A percentile compares a stretch with the other conserved stretches of the same genome.
Conservation (phyloP, 2,113 vertebrate genomes). For the Datnioides undecimradiatus region DNA sequence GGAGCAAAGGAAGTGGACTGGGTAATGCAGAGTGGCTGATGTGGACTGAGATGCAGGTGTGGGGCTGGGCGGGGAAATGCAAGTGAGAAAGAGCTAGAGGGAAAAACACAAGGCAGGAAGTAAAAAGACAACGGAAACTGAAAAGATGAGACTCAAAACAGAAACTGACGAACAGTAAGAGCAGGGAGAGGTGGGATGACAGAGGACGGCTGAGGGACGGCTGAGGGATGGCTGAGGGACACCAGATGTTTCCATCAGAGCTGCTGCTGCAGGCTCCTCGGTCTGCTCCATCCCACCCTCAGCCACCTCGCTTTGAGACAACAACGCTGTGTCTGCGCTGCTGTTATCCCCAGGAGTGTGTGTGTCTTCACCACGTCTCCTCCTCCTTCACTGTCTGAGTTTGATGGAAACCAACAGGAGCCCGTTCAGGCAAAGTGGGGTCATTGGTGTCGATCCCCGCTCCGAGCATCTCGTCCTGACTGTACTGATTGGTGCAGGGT, state of each 20-base stretch:
- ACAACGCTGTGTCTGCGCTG: neutral
- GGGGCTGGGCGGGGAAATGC: too few species aligned
- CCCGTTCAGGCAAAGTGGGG: conserved; percentile 10
- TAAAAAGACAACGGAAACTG: too few species aligned
- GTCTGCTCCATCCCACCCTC: conserved; percentile 7
- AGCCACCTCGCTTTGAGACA: neutral
- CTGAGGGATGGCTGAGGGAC: too few species aligned
- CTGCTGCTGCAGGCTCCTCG: conserved; percentile 30
- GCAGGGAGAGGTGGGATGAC: too few species aligned
- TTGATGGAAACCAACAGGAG: conserved; percentile 16
- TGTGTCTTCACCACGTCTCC: neutral
- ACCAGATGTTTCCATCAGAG: conserved; percentile 48
- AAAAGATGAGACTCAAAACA: too few species aligned
- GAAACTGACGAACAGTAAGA: too few species aligned
- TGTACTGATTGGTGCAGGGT: neutral
- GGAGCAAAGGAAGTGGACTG: too few species aligned
- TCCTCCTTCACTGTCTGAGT: neutral
- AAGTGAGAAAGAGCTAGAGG: too few species aligned
- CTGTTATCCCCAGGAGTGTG: neutral
- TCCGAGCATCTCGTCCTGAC: neutral
- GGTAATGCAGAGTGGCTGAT: too few species aligned
- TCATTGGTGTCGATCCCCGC: neutral
- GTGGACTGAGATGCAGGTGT: too few species aligned
- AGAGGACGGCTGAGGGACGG: too few species aligned
- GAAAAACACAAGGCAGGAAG: too few species aligned